A percentile compares a stretch with the other conserved stretches of the same genome.
These are phyloP conservation scores for Scophthalmus maximus DNA, from an alignment of 2,113 vertebrate species.

Conservation along the genomic window DNA sequence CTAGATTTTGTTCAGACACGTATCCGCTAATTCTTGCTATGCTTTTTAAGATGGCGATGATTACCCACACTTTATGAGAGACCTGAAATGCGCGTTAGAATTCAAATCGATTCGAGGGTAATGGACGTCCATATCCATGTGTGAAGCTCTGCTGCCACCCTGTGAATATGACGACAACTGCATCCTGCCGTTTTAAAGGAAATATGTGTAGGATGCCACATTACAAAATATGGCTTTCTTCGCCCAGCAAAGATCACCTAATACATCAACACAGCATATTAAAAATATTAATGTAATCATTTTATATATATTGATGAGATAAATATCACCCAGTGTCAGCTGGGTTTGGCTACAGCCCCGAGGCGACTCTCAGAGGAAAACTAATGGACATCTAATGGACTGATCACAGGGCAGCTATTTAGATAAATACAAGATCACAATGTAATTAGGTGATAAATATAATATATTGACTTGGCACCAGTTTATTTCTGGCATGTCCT, in stretches of 20 bases:
- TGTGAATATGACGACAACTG: constrained; percentile 48
- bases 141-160: constrained; percentile 72
- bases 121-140: not conserved
- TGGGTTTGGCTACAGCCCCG: not conserved
- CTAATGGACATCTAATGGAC: too few species aligned
- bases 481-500: not conserved
- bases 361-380: not conserved
- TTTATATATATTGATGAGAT: not conserved
- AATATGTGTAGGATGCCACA: not conserved
- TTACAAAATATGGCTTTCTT: not conserved
- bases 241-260: not conserved
- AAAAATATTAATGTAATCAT: not conserved
- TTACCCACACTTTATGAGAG: not conserved
- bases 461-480: not conserved
- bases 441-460: not conserved
- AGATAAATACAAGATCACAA: not conserved
- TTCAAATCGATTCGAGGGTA: not conserved
- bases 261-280: not conserved
- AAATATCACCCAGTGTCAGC: not conserved
- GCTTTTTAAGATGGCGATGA: not conserved
- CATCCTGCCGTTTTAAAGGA: constrained; percentile 20
- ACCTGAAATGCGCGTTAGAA: not conserved
- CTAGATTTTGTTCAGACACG: too few species aligned
- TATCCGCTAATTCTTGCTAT: not conserved
- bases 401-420: not conserved